Evolutionary conservation across 2,797 vertebrate species (phyloP).

Genomic region (Gymnothorax javanicus): DNA sequence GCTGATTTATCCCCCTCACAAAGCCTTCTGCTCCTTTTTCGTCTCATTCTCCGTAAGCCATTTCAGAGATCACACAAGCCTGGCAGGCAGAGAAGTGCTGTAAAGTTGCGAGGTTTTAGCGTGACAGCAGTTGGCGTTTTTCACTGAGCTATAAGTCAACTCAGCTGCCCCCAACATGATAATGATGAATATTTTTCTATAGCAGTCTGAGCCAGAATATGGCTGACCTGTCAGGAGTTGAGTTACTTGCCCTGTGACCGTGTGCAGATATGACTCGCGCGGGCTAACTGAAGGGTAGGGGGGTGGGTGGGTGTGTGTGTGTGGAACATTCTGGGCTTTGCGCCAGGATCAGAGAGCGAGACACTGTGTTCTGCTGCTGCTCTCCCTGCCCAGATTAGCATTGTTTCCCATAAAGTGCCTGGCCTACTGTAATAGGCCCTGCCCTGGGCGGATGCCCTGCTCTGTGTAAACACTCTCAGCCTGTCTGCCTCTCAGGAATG

Average conservation of each 20-base stretch:
- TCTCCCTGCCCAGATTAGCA: constrained; percentile 69
- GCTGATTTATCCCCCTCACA: constrained; percentile 73
- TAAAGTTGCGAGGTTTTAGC: not conserved
- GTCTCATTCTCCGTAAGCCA: constrained; percentile 25
- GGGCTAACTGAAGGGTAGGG: constrained; percentile 40
- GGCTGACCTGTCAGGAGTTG: constrained; percentile 51
- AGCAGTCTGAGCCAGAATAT: constrained; percentile 17
- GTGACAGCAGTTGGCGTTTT: not conserved
- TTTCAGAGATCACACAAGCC: constrained; percentile 12
- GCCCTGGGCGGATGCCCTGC: constrained; percentile 71
- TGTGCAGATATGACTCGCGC: constrained; percentile 53
- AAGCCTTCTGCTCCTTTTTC: constrained; percentile 38
- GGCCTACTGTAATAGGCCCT: constrained; percentile 54
- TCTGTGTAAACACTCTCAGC: constrained; percentile 78
- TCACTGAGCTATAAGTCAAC: not conserved
- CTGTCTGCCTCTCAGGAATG: constrained; percentile 77
- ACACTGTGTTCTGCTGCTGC: constrained; percentile 48
- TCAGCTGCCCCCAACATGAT: not conserved
- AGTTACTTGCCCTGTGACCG: constrained; percentile 45
- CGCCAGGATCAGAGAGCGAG: constrained; percentile 68
- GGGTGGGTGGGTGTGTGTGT: constrained; percentile 41
- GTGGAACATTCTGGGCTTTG: constrained; percentile 65
- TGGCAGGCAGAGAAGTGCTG: not conserved
- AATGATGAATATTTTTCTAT: constrained; percentile 16
- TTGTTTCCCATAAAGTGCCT: constrained; percentile 69